phyloP scores from a whole-genome alignment of 1,140 invertebrate genomes.

The Drosophila pseudoananassae region DNA sequence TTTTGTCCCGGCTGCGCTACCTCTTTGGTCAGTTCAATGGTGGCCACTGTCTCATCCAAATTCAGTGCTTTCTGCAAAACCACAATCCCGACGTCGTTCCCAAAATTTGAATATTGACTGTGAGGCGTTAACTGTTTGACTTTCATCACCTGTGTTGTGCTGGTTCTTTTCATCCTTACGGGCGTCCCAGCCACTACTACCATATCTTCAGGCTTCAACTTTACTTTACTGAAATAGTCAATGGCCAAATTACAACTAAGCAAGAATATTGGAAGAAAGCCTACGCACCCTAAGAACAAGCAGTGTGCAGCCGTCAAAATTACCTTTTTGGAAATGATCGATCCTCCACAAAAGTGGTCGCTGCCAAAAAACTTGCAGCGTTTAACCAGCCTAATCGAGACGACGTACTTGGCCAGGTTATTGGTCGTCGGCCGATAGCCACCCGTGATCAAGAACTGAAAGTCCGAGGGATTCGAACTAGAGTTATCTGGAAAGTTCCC shows the following conservation, averaged over 20 bases:
- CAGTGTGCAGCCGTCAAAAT: background rate
- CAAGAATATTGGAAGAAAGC: background rate
- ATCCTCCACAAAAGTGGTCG: background rate
- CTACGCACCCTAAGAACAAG: background rate
- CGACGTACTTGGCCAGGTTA: background rate
- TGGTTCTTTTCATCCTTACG: background rate
- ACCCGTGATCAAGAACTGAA: background rate
- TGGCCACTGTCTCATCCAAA: too few species aligned
- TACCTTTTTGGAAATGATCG: background rate
- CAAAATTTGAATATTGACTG: too few species aligned
- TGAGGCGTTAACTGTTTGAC: too few species aligned
- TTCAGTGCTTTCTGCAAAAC: too few species aligned
- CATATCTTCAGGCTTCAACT: background rate
- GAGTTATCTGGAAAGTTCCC: background rate
- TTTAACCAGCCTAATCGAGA: background rate
- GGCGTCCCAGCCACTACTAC: background rate
- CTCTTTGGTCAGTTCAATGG: too few species aligned
- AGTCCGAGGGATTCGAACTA: background rate
- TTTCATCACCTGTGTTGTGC: background rate
- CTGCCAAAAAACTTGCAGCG: background rate
- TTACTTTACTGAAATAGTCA: background rate
- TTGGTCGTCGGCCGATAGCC: background rate
- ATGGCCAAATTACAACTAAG: background rate
- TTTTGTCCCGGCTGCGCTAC: too few species aligned
- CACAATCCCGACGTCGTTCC: too few species aligned